phyloP scores from a whole-genome alignment of 2,797 vertebrate genomes.

The Carcharodon carcharias region DNA sequence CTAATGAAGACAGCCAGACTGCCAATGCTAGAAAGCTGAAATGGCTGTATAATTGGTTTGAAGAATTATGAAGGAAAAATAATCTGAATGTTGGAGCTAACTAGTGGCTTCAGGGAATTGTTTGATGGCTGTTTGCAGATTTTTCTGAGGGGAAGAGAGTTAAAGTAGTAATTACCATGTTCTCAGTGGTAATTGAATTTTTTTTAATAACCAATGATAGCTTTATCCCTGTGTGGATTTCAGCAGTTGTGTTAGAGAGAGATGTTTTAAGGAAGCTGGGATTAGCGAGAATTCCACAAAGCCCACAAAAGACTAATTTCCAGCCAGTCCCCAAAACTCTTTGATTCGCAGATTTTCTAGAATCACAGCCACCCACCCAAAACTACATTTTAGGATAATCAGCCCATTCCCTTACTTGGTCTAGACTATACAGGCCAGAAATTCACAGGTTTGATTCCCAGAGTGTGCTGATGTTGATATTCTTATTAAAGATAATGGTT shows the following conservation, averaged over 20 bases:
- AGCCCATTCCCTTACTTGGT: background rate
- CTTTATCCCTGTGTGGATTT: background rate
- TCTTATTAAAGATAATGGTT: background rate
- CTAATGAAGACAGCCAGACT: background rate
- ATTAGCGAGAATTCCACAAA: background rate
- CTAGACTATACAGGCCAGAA: background rate
- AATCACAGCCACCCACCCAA: background rate
- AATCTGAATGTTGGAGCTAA: conserved; percentile 15
- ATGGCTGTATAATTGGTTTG: background rate
- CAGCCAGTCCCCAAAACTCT: background rate
- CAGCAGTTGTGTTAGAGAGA: background rate
- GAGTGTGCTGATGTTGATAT: background rate
- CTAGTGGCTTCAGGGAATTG: background rate
- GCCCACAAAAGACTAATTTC: background rate
- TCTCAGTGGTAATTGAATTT: conserved; percentile 5
- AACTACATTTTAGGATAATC: background rate
- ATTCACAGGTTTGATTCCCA: background rate
- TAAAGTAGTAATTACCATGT: background rate
- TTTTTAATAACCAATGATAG: background rate
- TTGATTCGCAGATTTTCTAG: background rate
- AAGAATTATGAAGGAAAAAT: conserved; percentile 24
- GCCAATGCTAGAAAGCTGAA: background rate
- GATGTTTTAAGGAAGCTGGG: background rate
- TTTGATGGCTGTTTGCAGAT: conserved; percentile 17
- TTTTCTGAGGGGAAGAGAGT: conserved; percentile 19